These are phyloP conservation scores for Cydia splendana DNA, from an alignment of 1,140 invertebrate species.

Conservation along the genomic window DNA sequence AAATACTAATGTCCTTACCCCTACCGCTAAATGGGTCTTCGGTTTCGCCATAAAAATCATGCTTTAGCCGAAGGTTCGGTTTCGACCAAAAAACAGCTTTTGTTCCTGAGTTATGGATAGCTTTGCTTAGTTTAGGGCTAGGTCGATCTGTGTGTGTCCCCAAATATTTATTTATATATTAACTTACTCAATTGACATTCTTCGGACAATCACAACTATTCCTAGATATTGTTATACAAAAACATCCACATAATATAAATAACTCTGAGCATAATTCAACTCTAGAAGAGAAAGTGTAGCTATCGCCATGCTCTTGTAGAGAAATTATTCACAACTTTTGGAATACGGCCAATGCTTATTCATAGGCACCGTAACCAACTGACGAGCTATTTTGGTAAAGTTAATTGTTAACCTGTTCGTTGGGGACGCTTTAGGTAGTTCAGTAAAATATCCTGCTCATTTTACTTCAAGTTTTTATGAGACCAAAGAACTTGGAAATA, in stretches of 20 bases:
- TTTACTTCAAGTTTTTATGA: neutral
- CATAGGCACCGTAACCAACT: constrained; percentile 24
- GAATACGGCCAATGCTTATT: constrained; percentile 31
- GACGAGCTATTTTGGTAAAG: constrained; percentile 22
- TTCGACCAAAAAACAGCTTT: no score
- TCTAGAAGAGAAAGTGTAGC: constrained; percentile 23
- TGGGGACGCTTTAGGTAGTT: neutral
- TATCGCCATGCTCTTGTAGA: constrained; percentile 21
- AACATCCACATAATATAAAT: neutral
- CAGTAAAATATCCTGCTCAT: neutral
- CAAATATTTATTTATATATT: neutral
- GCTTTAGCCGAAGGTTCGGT: no score
- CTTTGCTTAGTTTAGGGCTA: no score
- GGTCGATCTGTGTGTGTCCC: no score
- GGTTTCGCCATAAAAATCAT: no score
- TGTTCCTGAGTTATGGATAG: no score
- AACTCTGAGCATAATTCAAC: constrained; percentile 8
- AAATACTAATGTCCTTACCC: no score
- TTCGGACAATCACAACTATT: neutral
- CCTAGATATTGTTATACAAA: neutral
- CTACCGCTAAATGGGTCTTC: no score
- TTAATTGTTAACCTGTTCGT: constrained; percentile 22
- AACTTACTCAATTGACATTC: neutral
- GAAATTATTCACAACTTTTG: constrained; percentile 30
- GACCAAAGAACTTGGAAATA: no score